Evolutionary conservation across 2,888 invertebrate genomes (phyloP).

Genomic region (Cetonia aurata): DNA sequence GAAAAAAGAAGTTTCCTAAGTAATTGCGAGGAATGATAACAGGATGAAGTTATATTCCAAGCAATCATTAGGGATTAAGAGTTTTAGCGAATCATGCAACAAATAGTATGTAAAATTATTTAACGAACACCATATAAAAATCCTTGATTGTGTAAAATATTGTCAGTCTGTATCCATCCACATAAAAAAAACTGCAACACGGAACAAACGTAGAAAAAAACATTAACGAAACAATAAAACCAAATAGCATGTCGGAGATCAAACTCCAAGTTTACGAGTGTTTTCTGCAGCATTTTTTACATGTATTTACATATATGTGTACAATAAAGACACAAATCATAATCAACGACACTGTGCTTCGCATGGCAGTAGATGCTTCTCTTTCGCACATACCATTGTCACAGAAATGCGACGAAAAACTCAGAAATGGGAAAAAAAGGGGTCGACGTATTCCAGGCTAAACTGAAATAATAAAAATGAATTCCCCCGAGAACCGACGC

Average conservation of each 20-base stretch:
- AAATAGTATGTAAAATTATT: no score
- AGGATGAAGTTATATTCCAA: no score
- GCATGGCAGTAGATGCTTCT: background rate
- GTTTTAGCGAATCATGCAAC: no score
- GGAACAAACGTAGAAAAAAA: background rate
- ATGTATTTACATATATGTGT: background rate
- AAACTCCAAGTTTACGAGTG: background rate
- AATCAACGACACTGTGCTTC: conserved; percentile 6
- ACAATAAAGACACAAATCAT: conserved; percentile 32
- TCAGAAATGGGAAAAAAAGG: conserved; percentile 5
- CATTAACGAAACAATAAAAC: conserved; percentile 28
- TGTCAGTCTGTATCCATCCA: background rate
- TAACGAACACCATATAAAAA: no score
- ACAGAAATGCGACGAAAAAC: background rate
- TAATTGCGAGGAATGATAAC: no score
- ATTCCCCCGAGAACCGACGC: conserved; percentile 32
- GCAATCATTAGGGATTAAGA: no score
- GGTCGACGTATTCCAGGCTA: conserved; percentile 30
- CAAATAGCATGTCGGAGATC: conserved; percentile 14
- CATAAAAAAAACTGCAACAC: background rate
- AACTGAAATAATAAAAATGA: conserved; percentile 43
- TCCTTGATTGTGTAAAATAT: no score
- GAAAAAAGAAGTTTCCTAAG: no score
- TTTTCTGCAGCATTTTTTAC: conserved; percentile 11
- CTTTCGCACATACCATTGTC: background rate